Evolutionary conservation across 1,140 invertebrate genomes (phyloP), one percentile per base, ranked within the genome.

Genomic region (Apocrypta bakeri): DNA sequence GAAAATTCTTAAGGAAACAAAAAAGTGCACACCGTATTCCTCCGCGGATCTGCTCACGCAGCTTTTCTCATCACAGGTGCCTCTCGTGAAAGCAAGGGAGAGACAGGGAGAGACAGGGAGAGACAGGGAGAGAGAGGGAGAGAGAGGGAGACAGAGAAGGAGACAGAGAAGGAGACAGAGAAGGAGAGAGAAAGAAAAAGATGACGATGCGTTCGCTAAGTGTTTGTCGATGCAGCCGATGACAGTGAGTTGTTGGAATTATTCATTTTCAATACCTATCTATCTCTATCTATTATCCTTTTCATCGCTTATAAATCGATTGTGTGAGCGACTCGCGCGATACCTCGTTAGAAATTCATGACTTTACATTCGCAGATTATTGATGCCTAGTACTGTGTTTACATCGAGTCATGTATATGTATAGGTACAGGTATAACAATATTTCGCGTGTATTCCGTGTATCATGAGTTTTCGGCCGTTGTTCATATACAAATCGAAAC

Each of bases 181-280:
- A 17, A 12, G 4, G 64, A 14, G 64, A 68, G 64, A 27, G 6
- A 9, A 7, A 64, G 11, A 24, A n/a, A 14, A n/a, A 27, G 8
- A 61, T 80, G 48, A 73, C 25, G 64, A 68, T 31, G 29, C 48
- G 71, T 21, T 61, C 40, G 24, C 25, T 25, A 29, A 68, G 79
- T 56, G 79, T 56, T 68, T 31, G 27, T 69, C 79, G 40, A 75
- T 81, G 79, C 72, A 68, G 40, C 63, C 37, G 63, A 75, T 75
- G 37, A 75, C 79, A 75, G 79, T 75, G 79, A 81, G 72, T 81
- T 56, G 48, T 56, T 56, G 48, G 48, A 21, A 56, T 56, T 56
- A 56, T 56, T 56, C 48, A 56, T 56, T 48, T 17, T 48, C 42
- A 48, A 1, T 48, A 48, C 21, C 42, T 48, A 17, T 17, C 42